A percentile compares a stretch with the other conserved stretches of the same genome.
Evolutionary conservation across 2,113 vertebrate genomes (phyloP).

Genomic region (Rhinolophus sinicus): DNA sequence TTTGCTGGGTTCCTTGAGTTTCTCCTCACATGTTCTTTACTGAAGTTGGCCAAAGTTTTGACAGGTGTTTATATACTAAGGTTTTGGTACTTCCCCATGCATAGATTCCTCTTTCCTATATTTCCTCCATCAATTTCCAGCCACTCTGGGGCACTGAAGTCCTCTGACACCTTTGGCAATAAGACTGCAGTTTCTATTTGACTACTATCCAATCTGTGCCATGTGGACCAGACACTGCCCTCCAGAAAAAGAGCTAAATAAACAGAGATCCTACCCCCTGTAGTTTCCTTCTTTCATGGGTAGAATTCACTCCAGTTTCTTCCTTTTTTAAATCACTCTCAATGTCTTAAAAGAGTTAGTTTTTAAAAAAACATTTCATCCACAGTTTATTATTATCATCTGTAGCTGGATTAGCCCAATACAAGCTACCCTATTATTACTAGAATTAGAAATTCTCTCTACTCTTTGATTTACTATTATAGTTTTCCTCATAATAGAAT

Average conservation of each 20-base stretch:
- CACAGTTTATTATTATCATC: neutral
- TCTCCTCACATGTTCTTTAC: neutral
- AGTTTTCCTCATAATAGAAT: slow-evolving; percentile 17
- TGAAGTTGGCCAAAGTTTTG: neutral
- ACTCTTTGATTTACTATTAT: neutral
- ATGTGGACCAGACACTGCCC: neutral
- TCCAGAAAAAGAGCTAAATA: neutral
- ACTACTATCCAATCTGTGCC: neutral
- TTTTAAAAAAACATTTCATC: slow-evolving; percentile 15
- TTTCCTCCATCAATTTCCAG: neutral
- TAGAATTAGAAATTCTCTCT: slow-evolving; percentile 30
- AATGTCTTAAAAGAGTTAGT: neutral
- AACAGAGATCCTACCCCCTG: neutral
- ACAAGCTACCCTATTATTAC: neutral
- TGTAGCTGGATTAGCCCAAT: neutral
- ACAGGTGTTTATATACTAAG: neutral
- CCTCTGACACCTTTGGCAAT: neutral
- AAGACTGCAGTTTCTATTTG: neutral
- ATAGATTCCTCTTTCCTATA: neutral
- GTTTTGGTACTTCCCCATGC: neutral
- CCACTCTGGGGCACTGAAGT: neutral
- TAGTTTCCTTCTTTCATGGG: neutral
- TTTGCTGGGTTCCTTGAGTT: neutral
- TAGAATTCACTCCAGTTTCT: neutral
- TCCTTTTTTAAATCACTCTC: neutral